Conservation (phyloP, 1,140 invertebrate genomes). For the Leptonema lineaticorne region DNA sequence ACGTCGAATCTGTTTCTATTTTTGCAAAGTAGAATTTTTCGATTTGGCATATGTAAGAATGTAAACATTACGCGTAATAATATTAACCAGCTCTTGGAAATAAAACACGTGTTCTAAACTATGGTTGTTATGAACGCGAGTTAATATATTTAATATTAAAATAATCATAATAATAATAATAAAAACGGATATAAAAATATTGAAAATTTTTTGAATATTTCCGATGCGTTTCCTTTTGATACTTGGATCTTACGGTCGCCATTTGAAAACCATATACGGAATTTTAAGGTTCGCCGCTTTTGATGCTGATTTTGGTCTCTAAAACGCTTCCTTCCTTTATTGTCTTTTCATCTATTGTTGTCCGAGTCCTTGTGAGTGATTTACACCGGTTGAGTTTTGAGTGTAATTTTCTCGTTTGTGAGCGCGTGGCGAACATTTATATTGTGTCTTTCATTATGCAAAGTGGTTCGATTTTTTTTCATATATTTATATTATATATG, state of each 20-base stretch:
- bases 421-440: slow-evolving; percentile 21
- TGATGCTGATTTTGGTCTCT: not conserved
- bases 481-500: too few relatives aligned
- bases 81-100: slow-evolving; percentile 12
- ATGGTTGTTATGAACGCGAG: not conserved
- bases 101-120: slow-evolving; percentile 2
- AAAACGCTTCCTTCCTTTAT: not conserved
- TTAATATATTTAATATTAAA: not conserved
- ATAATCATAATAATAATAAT: too few relatives aligned
- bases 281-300: not conserved
- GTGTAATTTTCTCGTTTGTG: slow-evolving; percentile 28
- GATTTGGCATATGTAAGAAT: not conserved
- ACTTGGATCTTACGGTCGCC: not conserved
- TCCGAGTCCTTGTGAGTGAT: slow-evolving; percentile 13
- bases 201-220: not conserved
- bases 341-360: not conserved
- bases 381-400: not conserved
- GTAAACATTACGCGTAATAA: not conserved
- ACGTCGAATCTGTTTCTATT: too few relatives aligned
- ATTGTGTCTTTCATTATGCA: slow-evolving; percentile 19
- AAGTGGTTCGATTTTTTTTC: not conserved
- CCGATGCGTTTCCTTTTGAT: not conserved
- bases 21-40: too few relatives aligned
- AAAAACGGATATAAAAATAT: not conserved
- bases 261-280: not conserved